Evolutionary conservation across 2,797 vertebrate genomes (phyloP).

Genomic region (Alosa sapidissima): DNA sequence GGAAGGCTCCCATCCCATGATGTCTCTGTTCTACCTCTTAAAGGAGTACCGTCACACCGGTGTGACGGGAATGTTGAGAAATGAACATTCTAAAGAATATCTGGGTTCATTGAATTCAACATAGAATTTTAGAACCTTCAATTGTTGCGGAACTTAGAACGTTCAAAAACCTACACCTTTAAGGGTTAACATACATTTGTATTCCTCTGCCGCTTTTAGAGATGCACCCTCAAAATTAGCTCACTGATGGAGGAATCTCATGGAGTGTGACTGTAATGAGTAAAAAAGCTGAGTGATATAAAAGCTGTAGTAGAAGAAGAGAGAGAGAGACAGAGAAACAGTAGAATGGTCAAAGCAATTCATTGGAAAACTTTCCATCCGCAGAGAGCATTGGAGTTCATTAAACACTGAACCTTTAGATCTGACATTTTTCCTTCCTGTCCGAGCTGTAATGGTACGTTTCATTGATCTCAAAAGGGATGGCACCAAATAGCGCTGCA

Average conservation of each 20-base stretch:
- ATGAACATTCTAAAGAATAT: too few species aligned
- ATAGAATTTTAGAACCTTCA: too few species aligned
- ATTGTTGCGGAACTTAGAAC: too few species aligned
- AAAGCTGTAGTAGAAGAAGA: slow-evolving; percentile 33
- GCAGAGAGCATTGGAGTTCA: slow-evolving; percentile 56
- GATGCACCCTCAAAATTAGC: slow-evolving; percentile 46
- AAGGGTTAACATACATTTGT: neutral
- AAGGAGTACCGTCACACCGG: too few species aligned
- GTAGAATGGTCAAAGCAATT: slow-evolving; percentile 30
- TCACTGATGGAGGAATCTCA: slow-evolving; percentile 54
- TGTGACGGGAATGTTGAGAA: too few species aligned
- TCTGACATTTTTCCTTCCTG: slow-evolving; percentile 60
- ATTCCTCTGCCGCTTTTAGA: slow-evolving; percentile 39
- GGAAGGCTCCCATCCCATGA: neutral
- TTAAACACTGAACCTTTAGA: slow-evolving; percentile 52
- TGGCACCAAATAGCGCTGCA: slow-evolving; percentile 54
- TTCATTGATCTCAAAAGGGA: slow-evolving; percentile 59
- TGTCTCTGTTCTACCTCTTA: neutral
- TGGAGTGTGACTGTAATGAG: slow-evolving; percentile 60
- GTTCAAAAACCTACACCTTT: too few species aligned
- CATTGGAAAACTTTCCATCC: slow-evolving; percentile 39
- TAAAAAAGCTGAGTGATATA: neutral
- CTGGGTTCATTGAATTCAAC: too few species aligned
- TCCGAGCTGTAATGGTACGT: slow-evolving; percentile 53
- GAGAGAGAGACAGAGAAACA: slow-evolving; percentile 59